phyloP scores from a whole-genome alignment of 1,140 invertebrate species.

The Drosophila auraria region DNA sequence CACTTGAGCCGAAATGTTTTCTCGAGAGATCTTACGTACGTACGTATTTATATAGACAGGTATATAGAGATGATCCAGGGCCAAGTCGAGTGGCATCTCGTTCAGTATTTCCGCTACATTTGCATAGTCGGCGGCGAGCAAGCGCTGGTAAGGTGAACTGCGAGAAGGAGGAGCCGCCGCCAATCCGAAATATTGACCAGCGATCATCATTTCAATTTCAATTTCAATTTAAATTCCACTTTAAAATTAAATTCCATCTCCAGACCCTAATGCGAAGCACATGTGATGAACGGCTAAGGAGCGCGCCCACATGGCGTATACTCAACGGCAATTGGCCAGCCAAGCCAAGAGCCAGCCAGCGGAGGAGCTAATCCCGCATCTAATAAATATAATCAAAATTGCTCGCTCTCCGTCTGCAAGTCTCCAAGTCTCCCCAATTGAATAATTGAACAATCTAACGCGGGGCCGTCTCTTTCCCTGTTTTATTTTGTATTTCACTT shows the following conservation, averaged over 20 bases:
- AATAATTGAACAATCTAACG: constrained; percentile 77
- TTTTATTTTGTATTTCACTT: not conserved
- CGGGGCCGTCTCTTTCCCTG: constrained; percentile 7
- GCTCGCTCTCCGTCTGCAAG: constrained; percentile 19
- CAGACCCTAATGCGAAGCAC: constrained; percentile 14
- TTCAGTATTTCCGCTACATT: constrained; percentile 77
- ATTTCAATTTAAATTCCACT: constrained; percentile 38
- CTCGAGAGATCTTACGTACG: constrained; percentile 41
- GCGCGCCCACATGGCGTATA: constrained; percentile 59
- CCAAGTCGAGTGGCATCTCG: constrained; percentile 51
- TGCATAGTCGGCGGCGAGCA: constrained; percentile 56
- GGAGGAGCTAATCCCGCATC: constrained; percentile 61
- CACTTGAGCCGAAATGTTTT: constrained; percentile 59
- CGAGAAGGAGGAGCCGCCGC: constrained; percentile 1
- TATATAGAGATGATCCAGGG: constrained; percentile 36
- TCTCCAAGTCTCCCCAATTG: constrained; percentile 52
- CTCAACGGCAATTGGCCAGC: constrained; percentile 52
- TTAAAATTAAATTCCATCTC: constrained; percentile 18
- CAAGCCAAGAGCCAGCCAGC: not conserved
- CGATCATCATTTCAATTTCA: constrained; percentile 29
- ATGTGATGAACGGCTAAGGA: constrained; percentile 8
- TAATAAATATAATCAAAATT: constrained; percentile 71
- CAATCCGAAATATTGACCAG: constrained; percentile 5
- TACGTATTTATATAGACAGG: constrained; percentile 24
- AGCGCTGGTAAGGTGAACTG: constrained; percentile 37